These are phyloP conservation scores for Dolichotis patagonum DNA, from an alignment of 2,113 vertebrate species.

Conservation along the genomic window DNA sequence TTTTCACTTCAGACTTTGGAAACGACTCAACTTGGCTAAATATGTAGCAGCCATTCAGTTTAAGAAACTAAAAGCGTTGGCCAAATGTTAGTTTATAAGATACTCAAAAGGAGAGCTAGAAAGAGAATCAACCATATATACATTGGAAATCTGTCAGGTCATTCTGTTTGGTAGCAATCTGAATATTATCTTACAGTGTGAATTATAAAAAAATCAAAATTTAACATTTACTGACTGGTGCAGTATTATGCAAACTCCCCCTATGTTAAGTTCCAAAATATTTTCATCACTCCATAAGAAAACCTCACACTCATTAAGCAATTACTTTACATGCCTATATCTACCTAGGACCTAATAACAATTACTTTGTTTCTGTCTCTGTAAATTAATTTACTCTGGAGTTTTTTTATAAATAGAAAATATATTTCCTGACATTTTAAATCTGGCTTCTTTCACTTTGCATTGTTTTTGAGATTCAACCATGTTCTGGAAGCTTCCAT, in stretches of 20 bases:
- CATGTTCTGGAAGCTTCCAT: not conserved
- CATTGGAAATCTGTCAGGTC: not conserved
- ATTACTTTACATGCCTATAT: not conserved
- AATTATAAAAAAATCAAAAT: not conserved
- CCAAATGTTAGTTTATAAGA: not conserved
- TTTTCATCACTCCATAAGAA: not conserved
- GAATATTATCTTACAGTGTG: not conserved
- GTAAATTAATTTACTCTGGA: not conserved
- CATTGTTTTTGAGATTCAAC: not conserved
- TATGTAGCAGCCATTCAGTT: not conserved
- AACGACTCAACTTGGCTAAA: not conserved
- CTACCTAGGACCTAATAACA: not conserved
- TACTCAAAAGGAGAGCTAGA: not conserved
- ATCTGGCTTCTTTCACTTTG: not conserved
- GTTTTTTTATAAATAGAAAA: not conserved
- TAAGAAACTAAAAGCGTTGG: not conserved
- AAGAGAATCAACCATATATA: not conserved
- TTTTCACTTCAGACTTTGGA: not conserved
- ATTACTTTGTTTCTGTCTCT: not conserved
- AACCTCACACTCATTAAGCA: not conserved
- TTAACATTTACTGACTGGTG: not conserved
- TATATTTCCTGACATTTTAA: not conserved
- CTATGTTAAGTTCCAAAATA: not conserved
- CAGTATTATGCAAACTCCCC: not conserved
- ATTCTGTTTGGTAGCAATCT: not conserved